These are phyloP conservation scores for Lutjanus argentimaculatus DNA, from an alignment of 2,797 vertebrate species.

Conservation along the genomic window DNA sequence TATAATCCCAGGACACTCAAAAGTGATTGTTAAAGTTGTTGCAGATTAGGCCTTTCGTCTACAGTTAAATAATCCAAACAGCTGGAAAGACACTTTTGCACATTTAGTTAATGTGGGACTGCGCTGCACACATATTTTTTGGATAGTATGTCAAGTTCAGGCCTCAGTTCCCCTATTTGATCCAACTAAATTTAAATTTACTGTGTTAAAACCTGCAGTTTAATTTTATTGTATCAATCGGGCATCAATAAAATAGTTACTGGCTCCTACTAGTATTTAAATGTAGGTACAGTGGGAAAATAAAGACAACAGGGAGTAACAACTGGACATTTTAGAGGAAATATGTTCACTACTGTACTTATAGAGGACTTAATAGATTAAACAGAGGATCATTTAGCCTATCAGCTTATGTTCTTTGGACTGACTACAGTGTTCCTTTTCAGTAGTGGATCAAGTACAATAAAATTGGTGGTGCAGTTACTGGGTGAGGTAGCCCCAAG, in stretches of 20 bases:
- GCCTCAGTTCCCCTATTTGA: background rate
- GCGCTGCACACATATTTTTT: background rate
- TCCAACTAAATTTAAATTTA: background rate
- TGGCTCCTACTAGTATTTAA: background rate
- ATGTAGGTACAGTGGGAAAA: too few relatives aligned
- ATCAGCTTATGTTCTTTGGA: background rate
- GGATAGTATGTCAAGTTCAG: background rate
- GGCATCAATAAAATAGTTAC: background rate
- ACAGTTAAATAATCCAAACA: background rate
- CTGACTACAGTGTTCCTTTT: background rate
- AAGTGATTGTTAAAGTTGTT: slow-evolving; percentile 2
- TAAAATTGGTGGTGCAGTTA: background rate
- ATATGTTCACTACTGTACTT: too few relatives aligned
- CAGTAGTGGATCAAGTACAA: background rate
- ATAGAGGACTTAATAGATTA: too few relatives aligned
- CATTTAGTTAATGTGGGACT: background rate
- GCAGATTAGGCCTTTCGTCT: background rate
- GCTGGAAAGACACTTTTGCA: background rate
- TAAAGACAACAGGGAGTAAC: background rate
- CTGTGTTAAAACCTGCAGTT: background rate
- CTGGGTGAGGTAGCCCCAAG: background rate
- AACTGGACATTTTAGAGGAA: too few relatives aligned
- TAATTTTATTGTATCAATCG: background rate
- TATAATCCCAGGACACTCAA: background rate
- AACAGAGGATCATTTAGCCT: too few relatives aligned